Evolutionary conservation across 2,888 invertebrate species (phyloP).

Genomic region (Scaptomyza flava): DNA sequence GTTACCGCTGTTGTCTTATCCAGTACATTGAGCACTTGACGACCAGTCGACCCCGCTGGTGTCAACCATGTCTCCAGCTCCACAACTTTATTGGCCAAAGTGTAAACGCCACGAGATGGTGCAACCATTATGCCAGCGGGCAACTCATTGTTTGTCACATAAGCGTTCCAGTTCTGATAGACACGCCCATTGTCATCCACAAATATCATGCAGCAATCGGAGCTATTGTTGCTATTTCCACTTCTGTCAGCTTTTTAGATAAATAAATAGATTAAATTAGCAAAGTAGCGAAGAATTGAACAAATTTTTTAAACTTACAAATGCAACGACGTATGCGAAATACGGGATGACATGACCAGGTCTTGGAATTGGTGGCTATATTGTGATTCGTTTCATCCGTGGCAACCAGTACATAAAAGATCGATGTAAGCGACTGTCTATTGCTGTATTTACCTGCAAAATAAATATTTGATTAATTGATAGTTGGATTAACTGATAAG

Average conservation of each 20-base stretch:
- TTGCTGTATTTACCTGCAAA: slow-evolving; percentile 81
- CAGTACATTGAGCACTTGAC: slow-evolving; percentile 39
- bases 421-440: slow-evolving; percentile 72
- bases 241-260: slow-evolving; percentile 26
- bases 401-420: slow-evolving; percentile 79
- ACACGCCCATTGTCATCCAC: slow-evolving; percentile 84
- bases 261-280: not conserved
- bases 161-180: slow-evolving; percentile 85
- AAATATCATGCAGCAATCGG: slow-evolving; percentile 81
- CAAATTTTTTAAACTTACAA: slow-evolving; percentile 56
- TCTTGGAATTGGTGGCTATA: slow-evolving; percentile 43
- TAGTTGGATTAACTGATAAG: not conserved
- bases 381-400: slow-evolving; percentile 47
- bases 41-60: slow-evolving; percentile 58
- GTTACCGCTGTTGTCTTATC: slow-evolving; percentile 63
- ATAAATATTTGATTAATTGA: not conserved
- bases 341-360: slow-evolving; percentile 79
- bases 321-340: slow-evolving; percentile 81
- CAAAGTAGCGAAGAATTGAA: not conserved
- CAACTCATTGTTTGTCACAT: slow-evolving; percentile 84
- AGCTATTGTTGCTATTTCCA: slow-evolving; percentile 52
- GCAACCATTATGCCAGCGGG: slow-evolving; percentile 84
- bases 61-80: slow-evolving; percentile 67
- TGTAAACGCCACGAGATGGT: slow-evolving; percentile 84
- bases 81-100: slow-evolving; percentile 50